Conservation (phyloP, 2,888 invertebrate species). For the Macrophya alboannulata region DNA sequence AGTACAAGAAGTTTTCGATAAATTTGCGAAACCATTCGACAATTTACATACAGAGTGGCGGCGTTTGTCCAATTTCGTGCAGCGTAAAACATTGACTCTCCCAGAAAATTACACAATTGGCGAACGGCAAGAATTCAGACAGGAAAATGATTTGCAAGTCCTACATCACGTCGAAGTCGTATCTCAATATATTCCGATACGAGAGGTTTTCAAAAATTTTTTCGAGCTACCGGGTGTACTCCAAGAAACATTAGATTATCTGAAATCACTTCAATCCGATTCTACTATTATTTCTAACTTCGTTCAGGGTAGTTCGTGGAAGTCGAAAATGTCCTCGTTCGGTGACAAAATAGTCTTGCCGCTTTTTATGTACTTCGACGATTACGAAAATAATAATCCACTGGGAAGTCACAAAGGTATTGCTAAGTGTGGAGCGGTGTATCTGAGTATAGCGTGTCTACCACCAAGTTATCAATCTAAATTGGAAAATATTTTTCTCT, state of each 20-base stretch:
- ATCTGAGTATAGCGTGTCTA: slow-evolving; percentile 59
- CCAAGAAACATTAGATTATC: slow-evolving; percentile 20
- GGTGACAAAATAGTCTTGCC: slow-evolving; percentile 59
- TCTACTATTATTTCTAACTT: background rate
- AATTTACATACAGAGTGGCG: background rate
- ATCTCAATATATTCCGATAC: slow-evolving; percentile 7
- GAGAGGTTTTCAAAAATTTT: background rate
- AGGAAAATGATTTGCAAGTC: background rate
- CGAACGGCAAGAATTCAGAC: background rate
- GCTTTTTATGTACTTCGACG: slow-evolving; percentile 61
- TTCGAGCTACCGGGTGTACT: slow-evolving; percentile 12
- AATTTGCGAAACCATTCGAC: background rate
- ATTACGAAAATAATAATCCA: slow-evolving; percentile 62
- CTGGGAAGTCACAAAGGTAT: slow-evolving; percentile 60
- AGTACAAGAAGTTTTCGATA: background rate
- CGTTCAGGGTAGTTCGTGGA: slow-evolving; percentile 24
- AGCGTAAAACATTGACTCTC: background rate
- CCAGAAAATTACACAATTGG: slow-evolving; percentile 13
- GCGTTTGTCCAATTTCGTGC: slow-evolving; percentile 8
- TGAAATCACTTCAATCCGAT: background rate
- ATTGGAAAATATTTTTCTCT: slow-evolving; percentile 60
- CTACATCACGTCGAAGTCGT: background rate
- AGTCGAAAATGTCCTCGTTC: background rate
- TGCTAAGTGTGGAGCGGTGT: slow-evolving; percentile 61
- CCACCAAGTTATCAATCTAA: slow-evolving; percentile 60